Evolutionary conservation across 1,140 invertebrate species (phyloP), one percentile per base, ranked within the genome.

Genomic region (Philopotamus ludificatus): DNA sequence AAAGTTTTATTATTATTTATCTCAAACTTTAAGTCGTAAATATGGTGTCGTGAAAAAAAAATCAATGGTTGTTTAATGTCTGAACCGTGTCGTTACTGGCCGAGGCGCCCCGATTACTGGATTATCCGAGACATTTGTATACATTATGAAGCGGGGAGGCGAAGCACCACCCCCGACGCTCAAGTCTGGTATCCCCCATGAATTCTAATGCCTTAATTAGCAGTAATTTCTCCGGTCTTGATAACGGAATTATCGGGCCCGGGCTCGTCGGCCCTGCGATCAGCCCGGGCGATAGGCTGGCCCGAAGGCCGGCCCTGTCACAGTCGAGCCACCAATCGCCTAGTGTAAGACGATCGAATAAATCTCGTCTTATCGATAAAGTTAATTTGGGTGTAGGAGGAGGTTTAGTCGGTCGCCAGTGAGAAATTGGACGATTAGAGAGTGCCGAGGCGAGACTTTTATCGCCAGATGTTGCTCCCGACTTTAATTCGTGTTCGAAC

Each of bases 151-250:
- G 21, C 22, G 23, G 50, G 21, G 20, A 25, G 23, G n/a, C 23
- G 63, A 41, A 18, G 44, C 58, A 1, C 20, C 16, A 54, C 15
- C 50, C n/a, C 51, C 18, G 42, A 10, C 18, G n/a, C 21, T 58
- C 59, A 39, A 18, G 21, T 23, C 49, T 39, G 3, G 15, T 41
- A 34, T n/a, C n/a, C 25, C 39, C 53, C 44, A 49, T 70, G 68
- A 70, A 70, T 70, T 66, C 54, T 64, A 70, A 70, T 70, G 68
- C 64, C 68, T 70, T 70, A 70, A 70, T 70, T 70, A 70, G 65
- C 68, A 63, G 64, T 70, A 70, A 66, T 70, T 70, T 60, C 55
- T 59, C 51, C 47, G 34, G 39, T 39, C 23, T 20, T 60, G 68
- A 70, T 70, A 70, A 64, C 45, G 42, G 47, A 66, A 66, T 70